Conservation (phyloP, 2,888 invertebrate species). For the Schizotus pectinicornis region DNA sequence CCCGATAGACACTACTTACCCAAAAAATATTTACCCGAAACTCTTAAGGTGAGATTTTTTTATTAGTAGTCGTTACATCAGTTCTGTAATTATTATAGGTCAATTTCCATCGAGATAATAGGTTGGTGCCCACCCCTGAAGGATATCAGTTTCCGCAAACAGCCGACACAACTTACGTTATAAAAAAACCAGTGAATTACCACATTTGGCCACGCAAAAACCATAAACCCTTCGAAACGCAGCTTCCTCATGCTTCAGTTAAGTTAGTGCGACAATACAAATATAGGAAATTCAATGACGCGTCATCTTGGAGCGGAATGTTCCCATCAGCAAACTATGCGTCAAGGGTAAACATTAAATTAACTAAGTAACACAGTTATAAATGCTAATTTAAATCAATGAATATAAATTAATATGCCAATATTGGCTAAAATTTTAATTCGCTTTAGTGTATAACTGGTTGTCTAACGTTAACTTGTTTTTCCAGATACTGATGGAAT, state of each 20-base stretch:
- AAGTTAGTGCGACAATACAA: slow-evolving; percentile 14
- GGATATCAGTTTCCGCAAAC: slow-evolving; percentile 58
- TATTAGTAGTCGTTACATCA: background rate
- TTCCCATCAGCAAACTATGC: slow-evolving; percentile 23
- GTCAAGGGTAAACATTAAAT: slow-evolving; percentile 17
- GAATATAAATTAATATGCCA: background rate
- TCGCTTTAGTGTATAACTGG: background rate
- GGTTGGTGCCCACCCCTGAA: slow-evolving; percentile 62
- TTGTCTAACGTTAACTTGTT: slow-evolving; percentile 1
- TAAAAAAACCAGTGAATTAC: slow-evolving; percentile 55
- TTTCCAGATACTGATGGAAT: slow-evolving; percentile 36
- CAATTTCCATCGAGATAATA: slow-evolving; percentile 61
- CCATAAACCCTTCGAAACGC: slow-evolving; percentile 12
- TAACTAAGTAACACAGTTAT: background rate
- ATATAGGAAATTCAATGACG: slow-evolving; percentile 10
- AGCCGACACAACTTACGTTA: slow-evolving; percentile 67
- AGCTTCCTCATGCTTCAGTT: slow-evolving; percentile 25
- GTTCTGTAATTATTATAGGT: slow-evolving; percentile 47
- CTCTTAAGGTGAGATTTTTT: slow-evolving; percentile 32
- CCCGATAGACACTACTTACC: slow-evolving; percentile 28
- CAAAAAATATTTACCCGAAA: slow-evolving; percentile 29
- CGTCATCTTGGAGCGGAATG: slow-evolving; percentile 28
- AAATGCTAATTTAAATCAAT: slow-evolving; percentile 2
- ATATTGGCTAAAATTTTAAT: background rate
- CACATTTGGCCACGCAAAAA: slow-evolving; percentile 11